Base-by-base conservation (phyloP, 2,888 invertebrate species). In the Orthonychiurus folsomi region DNA sequence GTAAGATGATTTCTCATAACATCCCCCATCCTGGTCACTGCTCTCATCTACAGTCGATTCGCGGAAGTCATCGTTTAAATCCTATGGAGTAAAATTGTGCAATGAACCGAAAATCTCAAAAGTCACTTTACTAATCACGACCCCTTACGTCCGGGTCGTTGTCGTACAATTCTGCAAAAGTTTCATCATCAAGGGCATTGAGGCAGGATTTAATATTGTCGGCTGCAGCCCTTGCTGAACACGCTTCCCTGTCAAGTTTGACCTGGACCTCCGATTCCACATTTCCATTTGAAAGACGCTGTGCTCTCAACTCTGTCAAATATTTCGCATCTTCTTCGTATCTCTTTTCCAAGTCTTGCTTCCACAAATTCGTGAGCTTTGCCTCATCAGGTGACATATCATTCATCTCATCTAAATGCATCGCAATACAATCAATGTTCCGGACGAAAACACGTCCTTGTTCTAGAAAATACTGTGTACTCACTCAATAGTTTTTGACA, bases 301-400 rank as follows among this genome's bases (percentile, higher is more conserved):
- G 76, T 1, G 82, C 80, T 24, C 81, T 76, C 50, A 83, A 73
- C 73, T 83, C 82, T 0, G 81, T 81, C 75, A 83, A 77, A 70
- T 82, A 82, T 72, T 81, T 81, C 26, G 80, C 81, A 69, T 82
- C 82, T 70, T 83, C 82, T 64, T 81, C 81, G 72, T 82, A 82
- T 23, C 82, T 79, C 60, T 81, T 79, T 66, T 82, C 82, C 28
- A 83, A 76, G 72, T 82, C 82, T 68, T 81, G 80, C 63, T 82
- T 80, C 83, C 83, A 83, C 12, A 69, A 56, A 21, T 70, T 70
- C 5, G 68, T 67, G 23, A 65, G 57, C 52, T 66, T 66, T 15
- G 66, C 47, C 12, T 65, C 68, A 50, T 68, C 70, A 18, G 76
- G 76, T 18, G 37, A 37, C 55, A 56, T 53, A 48, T 50, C 58